Evolutionary conservation across 2,797 vertebrate species (phyloP).

Genomic region (Heterohyrax brucei): DNA sequence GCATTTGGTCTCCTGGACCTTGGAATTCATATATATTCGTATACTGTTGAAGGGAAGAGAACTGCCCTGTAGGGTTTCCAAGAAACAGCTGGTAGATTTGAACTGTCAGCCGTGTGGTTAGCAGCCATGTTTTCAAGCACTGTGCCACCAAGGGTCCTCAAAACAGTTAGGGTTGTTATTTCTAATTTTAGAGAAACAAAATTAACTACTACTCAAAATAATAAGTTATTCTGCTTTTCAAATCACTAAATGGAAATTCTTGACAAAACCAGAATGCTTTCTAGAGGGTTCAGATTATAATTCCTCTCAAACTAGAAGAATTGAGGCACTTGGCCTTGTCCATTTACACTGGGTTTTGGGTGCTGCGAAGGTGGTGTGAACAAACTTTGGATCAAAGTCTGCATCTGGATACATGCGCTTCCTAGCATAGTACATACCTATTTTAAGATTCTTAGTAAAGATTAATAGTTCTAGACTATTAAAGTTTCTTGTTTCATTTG

Average conservation of each 20-base stretch:
- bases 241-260: neutral
- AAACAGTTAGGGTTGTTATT: neutral
- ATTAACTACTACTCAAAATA: neutral
- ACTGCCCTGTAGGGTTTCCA: no score
- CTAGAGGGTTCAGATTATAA: neutral
- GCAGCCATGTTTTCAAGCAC: no score
- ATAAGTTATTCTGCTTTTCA: neutral
- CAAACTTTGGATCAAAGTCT: neutral
- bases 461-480: neutral
- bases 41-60: no score
- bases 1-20: neutral
- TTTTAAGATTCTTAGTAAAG: neutral
- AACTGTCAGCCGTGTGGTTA: no score
- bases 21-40: neutral
- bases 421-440: neutral
- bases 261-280: neutral
- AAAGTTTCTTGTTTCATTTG: neutral
- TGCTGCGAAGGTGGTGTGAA: neutral
- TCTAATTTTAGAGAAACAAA: constrained; percentile 28
- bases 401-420: neutral
- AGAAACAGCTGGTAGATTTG: no score
- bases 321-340: neutral
- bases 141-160: no score
- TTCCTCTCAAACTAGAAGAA: constrained; percentile 44
- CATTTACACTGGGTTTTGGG: neutral